phyloP scores from a whole-genome alignment of 2,797 vertebrate genomes.

The Enoplosus armatus region DNA sequence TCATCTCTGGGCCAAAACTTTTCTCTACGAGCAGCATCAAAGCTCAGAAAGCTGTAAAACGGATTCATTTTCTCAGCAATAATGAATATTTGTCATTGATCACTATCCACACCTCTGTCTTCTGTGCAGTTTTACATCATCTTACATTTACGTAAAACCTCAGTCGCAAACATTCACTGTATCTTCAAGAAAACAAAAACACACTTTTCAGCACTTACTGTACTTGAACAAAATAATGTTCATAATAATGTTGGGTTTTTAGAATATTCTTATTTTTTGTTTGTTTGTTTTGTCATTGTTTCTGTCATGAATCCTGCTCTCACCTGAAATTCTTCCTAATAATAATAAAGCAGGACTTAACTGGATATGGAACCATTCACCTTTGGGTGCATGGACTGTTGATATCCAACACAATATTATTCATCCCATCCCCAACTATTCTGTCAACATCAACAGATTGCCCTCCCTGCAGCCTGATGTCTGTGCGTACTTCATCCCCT shows the following conservation, averaged over 20 bases:
- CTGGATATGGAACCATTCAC: neutral
- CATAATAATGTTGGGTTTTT: neutral
- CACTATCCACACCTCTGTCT: neutral
- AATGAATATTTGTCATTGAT: neutral
- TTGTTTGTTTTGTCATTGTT: neutral
- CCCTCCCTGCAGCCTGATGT: slow-evolving; percentile 51
- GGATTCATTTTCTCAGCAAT: neutral
- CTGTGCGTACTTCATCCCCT: slow-evolving; percentile 72
- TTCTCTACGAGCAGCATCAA: neutral
- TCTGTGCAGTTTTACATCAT: neutral
- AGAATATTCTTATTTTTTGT: neutral
- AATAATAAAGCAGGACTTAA: neutral
- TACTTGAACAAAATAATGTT: neutral
- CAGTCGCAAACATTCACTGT: neutral
- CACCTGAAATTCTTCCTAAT: neutral
- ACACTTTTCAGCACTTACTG: neutral
- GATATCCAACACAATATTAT: slow-evolving; percentile 5
- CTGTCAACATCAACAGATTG: slow-evolving; percentile 73
- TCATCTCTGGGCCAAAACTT: neutral
- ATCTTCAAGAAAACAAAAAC: neutral
- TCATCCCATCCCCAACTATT: slow-evolving; percentile 53
- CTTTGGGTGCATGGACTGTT: neutral
- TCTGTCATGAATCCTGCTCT: neutral
- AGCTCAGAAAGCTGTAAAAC: neutral
- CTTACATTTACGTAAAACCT: neutral